These are phyloP conservation scores for Strongylocentrotus purpuratus DNA, from an alignment of 35 echinoderm and acorn worm genomes.

Conservation along the genomic window DNA sequence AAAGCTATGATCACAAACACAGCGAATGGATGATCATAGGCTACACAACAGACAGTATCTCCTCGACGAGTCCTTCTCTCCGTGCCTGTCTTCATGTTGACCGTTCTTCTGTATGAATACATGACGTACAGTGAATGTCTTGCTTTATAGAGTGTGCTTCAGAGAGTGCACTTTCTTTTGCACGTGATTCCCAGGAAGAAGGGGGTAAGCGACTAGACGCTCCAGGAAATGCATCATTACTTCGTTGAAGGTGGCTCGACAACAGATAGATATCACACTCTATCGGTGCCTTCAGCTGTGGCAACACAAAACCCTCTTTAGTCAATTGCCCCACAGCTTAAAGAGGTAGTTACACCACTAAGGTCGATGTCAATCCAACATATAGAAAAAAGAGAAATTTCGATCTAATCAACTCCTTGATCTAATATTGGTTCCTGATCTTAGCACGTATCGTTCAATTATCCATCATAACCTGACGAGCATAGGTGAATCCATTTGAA, in stretches of 20 bases:
- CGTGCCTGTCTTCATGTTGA: background rate
- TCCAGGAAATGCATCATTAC: slow-evolving; percentile 10
- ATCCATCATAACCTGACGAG: no score
- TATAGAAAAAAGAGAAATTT: background rate
- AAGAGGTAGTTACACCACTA: background rate
- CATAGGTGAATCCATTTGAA: no score
- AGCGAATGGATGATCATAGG: background rate
- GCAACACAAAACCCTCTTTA: background rate
- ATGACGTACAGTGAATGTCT: background rate
- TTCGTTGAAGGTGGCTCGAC: background rate
- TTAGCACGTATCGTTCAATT: background rate
- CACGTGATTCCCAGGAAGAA: background rate
- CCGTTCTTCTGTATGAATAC: background rate
- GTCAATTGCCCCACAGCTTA: background rate
- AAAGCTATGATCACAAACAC: background rate
- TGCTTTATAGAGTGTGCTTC: background rate
- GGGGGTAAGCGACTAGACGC: background rate
- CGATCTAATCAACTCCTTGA: no score
- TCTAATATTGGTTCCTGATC: background rate
- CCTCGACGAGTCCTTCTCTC: background rate
- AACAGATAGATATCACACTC: background rate
- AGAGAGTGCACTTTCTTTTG: background rate
- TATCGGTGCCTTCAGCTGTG: background rate
- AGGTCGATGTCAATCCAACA: background rate
- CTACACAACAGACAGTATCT: background rate